These are phyloP conservation scores for Notospermus geniculatus DNA, from an alignment of 1,140 invertebrate species.

Conservation along the genomic window DNA sequence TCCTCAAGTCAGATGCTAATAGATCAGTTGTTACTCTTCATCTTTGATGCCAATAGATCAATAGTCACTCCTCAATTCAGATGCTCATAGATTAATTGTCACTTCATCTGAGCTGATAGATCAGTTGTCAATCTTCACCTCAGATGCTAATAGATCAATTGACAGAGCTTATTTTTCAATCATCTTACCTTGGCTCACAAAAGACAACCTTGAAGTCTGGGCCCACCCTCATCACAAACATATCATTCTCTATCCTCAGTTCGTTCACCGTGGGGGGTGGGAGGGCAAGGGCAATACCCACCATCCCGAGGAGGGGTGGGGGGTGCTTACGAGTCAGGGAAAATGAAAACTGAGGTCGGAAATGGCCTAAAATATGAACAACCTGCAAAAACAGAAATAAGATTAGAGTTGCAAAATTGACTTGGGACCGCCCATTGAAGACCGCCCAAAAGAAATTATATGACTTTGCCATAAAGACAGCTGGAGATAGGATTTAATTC, in stretches of 20 bases:
- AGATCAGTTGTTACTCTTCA: too few relatives aligned
- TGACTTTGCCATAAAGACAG: too few relatives aligned
- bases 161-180: neutral
- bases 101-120: too few relatives aligned
- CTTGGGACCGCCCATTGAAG: too few relatives aligned
- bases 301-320: conserved; percentile 85
- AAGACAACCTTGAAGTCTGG: conserved; percentile 95
- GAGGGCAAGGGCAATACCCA: conserved; percentile 88
- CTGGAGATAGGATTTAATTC: too few relatives aligned
- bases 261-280: conserved; percentile 95
- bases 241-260: conserved; percentile 90
- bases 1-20: too few relatives aligned
- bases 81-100: too few relatives aligned
- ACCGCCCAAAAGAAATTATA: too few relatives aligned
- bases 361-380: conserved; percentile 82
- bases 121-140: too few relatives aligned
- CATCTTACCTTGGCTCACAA: conserved; percentile 85
- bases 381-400: conserved; percentile 66
- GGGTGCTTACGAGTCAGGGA: conserved; percentile 78
- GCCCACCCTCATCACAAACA: conserved; percentile 94
- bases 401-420: conserved; percentile 8
- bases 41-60: too few relatives aligned
- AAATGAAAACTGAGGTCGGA: conserved; percentile 88
- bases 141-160: neutral
- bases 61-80: too few relatives aligned